Evolutionary conservation across 2,888 invertebrate genomes (phyloP).

Genomic region (Caenorhabditis sinica): DNA sequence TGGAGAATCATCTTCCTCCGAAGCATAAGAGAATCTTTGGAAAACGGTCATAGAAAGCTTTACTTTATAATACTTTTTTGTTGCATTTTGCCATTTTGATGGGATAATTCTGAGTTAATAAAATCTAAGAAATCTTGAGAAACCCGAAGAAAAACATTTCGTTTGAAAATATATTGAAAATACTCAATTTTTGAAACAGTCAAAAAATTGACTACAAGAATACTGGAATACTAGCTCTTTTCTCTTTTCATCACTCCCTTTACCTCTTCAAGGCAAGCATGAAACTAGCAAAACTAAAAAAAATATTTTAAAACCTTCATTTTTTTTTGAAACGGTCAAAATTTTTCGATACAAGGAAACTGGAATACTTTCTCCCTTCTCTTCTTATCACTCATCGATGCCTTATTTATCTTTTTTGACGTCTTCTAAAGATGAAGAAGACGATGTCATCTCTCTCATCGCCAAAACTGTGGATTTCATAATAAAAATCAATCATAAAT

Average conservation of each 20-base stretch:
- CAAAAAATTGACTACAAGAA: too few species aligned
- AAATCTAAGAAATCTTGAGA: too few species aligned
- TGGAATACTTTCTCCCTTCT: too few species aligned
- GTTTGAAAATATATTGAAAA: too few species aligned
- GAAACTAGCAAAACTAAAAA: too few species aligned
- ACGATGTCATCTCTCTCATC: neutral
- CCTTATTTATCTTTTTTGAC: neutral
- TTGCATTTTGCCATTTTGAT: neutral
- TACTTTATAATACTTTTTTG: conserved; percentile 15
- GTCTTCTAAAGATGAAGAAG: neutral
- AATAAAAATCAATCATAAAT: neutral
- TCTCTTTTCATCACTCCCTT: too few species aligned
- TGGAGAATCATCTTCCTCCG: conserved; percentile 68
- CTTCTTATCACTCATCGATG: too few species aligned
- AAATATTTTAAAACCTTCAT: neutral
- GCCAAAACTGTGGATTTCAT: neutral
- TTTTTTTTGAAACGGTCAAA: neutral
- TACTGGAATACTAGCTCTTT: too few species aligned
- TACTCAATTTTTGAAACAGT: too few species aligned
- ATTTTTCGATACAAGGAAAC: neutral
- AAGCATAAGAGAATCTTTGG: conserved; percentile 66
- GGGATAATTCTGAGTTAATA: too few species aligned
- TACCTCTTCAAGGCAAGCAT: too few species aligned
- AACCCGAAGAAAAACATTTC: too few species aligned
- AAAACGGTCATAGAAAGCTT: conserved; percentile 48